These are phyloP conservation scores for Sinonovacula constricta DNA, from an alignment of 1,140 invertebrate genomes.

Conservation along the genomic window DNA sequence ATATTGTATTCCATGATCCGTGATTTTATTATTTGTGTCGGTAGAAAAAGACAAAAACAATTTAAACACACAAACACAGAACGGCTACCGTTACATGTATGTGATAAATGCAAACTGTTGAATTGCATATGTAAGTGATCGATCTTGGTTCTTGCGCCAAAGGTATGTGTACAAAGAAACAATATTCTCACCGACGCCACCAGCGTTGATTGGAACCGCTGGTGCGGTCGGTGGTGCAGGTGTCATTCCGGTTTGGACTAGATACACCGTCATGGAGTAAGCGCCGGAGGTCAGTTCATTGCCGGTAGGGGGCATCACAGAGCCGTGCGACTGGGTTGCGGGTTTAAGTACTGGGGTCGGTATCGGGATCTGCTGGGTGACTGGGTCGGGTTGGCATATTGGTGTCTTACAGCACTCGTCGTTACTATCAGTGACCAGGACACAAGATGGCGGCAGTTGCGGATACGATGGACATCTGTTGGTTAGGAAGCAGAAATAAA, in stretches of 20 bases:
- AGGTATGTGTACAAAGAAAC: no score
- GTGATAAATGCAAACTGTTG: no score
- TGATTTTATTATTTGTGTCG: no score
- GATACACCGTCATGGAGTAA: constrained; percentile 39
- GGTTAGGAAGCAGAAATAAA: constrained; percentile 14
- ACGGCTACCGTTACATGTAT: no score
- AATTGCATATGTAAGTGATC: no score
- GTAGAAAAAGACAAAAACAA: no score
- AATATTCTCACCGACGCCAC: constrained; percentile 59
- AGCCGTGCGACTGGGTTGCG: constrained; percentile 36
- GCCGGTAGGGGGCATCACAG: constrained; percentile 37
- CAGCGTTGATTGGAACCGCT: constrained; percentile 14
- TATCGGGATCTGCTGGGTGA: constrained; percentile 52
- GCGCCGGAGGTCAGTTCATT: constrained; percentile 27
- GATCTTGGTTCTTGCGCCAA: no score
- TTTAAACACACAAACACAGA: no score
- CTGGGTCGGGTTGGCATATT: constrained; percentile 58
- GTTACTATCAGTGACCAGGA: constrained; percentile 57
- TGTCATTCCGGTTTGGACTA: constrained; percentile 50
- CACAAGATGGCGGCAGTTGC: constrained; percentile 61
- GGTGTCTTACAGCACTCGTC: constrained; percentile 66
- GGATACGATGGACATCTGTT: constrained; percentile 64
- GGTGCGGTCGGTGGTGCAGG: constrained; percentile 49
- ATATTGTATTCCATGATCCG: no score
- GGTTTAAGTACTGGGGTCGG: constrained; percentile 52